Evolutionary conservation across 2,888 invertebrate genomes (phyloP).

Genomic region (Andricus quercusramuli): DNA sequence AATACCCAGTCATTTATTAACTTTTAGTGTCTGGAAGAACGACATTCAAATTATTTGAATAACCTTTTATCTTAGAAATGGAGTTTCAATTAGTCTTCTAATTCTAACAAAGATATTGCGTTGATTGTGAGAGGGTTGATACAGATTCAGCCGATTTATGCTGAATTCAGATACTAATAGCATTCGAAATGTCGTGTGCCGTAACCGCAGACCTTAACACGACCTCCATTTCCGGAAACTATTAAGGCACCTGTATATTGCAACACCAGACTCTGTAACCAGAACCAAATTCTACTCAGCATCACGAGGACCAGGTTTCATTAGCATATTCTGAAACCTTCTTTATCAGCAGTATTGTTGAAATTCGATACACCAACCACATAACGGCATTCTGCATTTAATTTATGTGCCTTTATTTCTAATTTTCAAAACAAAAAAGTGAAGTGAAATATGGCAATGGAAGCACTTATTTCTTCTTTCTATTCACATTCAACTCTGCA

Average conservation of each 20-base stretch:
- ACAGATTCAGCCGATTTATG: slow-evolving; percentile 5
- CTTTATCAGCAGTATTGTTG: slow-evolving; percentile 31
- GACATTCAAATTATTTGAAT: too few species aligned
- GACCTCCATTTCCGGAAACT: slow-evolving; percentile 35
- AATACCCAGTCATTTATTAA: too few species aligned
- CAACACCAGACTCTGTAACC: slow-evolving; percentile 13
- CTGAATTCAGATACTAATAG: slow-evolving; percentile 13
- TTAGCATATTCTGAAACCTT: slow-evolving; percentile 44
- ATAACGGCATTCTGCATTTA: slow-evolving; percentile 31
- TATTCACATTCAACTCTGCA: not conserved
- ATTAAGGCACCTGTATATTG: slow-evolving; percentile 35
- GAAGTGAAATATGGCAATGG: not conserved
- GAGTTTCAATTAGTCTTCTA: not conserved
- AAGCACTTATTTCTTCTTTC: not conserved
- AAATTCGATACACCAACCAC: slow-evolving; percentile 6
- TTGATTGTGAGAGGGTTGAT: not conserved
- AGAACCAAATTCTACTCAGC: slow-evolving; percentile 18
- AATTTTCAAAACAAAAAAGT: slow-evolving; percentile 9
- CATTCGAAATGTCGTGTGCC: slow-evolving; percentile 14
- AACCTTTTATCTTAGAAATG: too few species aligned
- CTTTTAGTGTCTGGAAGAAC: too few species aligned
- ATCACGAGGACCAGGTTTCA: slow-evolving; percentile 25
- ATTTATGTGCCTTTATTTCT: slow-evolving; percentile 37
- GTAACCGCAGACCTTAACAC: slow-evolving; percentile 37
- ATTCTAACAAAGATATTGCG: not conserved